These are phyloP conservation scores for Oceanodroma leucorhoa DNA, from an alignment of 2,797 vertebrate genomes.

Conservation along the genomic window DNA sequence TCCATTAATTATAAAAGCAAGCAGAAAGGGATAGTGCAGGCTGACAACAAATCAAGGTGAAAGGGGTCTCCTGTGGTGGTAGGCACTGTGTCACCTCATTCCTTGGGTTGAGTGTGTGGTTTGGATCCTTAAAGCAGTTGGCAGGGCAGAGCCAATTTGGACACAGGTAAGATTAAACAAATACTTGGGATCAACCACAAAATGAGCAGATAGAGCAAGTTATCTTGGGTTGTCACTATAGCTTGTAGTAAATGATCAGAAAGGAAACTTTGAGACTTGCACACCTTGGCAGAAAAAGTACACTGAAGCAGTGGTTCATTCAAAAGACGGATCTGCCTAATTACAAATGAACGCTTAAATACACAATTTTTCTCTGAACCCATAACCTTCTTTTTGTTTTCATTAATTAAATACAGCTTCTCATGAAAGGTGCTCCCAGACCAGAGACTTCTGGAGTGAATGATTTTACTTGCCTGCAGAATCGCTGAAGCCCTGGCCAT, in stretches of 20 bases:
- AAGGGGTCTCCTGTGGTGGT: not conserved
- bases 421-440: not conserved
- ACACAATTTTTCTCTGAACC: fast-evolving
- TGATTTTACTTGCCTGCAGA: not conserved
- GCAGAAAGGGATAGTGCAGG: not conserved
- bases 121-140: not conserved
- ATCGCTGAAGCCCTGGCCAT: not conserved
- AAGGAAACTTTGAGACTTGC: not conserved
- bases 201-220: not conserved
- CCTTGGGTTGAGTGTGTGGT: not conserved
- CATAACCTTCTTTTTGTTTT: not conserved
- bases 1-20: not conserved
- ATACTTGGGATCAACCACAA: not conserved
- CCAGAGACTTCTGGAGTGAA: not conserved
- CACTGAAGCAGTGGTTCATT: not conserved
- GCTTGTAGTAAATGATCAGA: not conserved
- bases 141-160: not conserved
- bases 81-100: not conserved
- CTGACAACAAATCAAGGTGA: not conserved
- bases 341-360: not conserved
- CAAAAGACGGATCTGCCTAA: not conserved
- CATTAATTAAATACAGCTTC: not conserved
- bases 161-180: not conserved
- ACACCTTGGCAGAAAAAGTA: not conserved
- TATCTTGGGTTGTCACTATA: not conserved